A percentile compares a stretch with the other conserved stretches of the same genome.
These are phyloP conservation scores for Lepus townsendii DNA, from an alignment of 2,797 vertebrate genomes.

Conservation along the genomic window DNA sequence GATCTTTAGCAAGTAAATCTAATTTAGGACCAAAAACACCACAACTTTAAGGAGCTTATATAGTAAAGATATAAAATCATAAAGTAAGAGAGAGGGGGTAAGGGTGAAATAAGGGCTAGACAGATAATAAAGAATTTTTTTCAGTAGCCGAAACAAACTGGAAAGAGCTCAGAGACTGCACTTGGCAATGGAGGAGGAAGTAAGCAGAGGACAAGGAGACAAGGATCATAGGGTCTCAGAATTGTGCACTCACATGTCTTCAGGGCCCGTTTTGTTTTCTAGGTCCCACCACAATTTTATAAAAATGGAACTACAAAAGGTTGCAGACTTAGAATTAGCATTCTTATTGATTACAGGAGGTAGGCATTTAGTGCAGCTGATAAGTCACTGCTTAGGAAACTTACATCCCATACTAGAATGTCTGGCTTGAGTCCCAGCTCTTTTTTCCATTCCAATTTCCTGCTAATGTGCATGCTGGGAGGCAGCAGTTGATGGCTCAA, in stretches of 20 bases:
- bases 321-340: background rate
- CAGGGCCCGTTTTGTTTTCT: background rate
- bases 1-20: slow-evolving; percentile 19
- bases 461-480: too few relatives aligned
- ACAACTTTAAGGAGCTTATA: background rate
- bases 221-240: background rate
- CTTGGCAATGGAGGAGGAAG: background rate
- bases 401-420: too few relatives aligned
- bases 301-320: slow-evolving; percentile 9
- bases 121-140: background rate
- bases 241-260: background rate
- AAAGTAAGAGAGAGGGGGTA: background rate
- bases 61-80: background rate
- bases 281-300: slow-evolving; percentile 26
- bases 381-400: too few relatives aligned
- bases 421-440: too few relatives aligned
- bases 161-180: background rate
- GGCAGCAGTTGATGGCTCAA: too few relatives aligned
- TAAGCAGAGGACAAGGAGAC: background rate
- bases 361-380: too few relatives aligned
- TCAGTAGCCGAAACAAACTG: background rate
- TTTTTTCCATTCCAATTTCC: too few relatives aligned
- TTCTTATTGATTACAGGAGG: background rate
- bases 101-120: background rate
- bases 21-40: slow-evolving; percentile 22